These are phyloP conservation scores for Rhizomys pruinosus DNA, from an alignment of 2,113 vertebrate species.

Conservation along the genomic window DNA sequence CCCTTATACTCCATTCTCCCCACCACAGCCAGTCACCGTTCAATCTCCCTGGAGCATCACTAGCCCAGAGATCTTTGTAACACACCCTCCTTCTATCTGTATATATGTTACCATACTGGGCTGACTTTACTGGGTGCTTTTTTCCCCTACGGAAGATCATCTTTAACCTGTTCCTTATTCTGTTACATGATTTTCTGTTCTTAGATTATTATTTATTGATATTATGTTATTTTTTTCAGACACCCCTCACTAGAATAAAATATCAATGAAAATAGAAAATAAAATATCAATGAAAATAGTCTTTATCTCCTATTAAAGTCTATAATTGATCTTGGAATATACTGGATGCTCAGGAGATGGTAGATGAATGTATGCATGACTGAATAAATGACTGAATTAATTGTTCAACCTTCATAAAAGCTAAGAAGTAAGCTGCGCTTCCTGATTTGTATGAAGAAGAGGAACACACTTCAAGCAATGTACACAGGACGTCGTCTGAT, in stretches of 20 bases:
- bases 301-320: neutral
- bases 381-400: neutral
- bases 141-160: neutral
- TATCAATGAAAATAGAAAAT: neutral
- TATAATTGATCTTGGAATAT: neutral
- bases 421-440: neutral
- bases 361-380: neutral
- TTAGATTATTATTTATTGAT: neutral
- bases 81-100: neutral
- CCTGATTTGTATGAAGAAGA: neutral
- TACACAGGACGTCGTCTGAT: neutral
- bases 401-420: neutral
- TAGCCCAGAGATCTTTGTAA: neutral
- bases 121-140: neutral
- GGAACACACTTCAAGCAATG: neutral
- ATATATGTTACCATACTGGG: neutral
- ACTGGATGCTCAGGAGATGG: neutral
- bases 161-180: neutral
- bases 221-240: conserved; percentile 10
- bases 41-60: neutral
- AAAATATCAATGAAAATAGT: neutral
- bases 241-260: neutral
- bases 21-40: neutral
- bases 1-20: neutral
- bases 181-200: neutral